Conservation (phyloP, 2,888 invertebrate species). For the Tetheella fluctuosa region DNA sequence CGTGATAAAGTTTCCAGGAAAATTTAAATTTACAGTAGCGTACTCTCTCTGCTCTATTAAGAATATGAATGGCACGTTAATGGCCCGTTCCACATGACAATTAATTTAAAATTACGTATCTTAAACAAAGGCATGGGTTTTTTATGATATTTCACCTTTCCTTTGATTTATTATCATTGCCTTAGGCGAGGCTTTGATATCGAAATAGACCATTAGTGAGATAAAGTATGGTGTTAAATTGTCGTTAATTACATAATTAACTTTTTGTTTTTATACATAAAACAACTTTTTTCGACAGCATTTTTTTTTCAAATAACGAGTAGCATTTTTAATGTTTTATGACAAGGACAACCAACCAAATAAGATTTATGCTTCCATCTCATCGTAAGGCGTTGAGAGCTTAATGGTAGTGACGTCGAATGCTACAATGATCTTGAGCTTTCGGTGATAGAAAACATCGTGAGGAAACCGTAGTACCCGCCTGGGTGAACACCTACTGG, state of each 20-base stretch:
- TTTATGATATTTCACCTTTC: conserved; percentile 6
- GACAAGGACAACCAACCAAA: not conserved
- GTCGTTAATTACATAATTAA: not conserved
- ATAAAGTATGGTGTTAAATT: not conserved
- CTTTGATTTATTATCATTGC: conserved; percentile 8
- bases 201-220: not conserved
- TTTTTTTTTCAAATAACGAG: not conserved
- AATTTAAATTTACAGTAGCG: not conserved
- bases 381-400: not conserved
- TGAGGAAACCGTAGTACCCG: too few species aligned
- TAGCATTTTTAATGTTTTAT: not conserved
- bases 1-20: not conserved
- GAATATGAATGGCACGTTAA: not conserved
- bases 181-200: conserved; percentile 4
- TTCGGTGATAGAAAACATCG: too few species aligned
- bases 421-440: too few species aligned
- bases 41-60: not conserved
- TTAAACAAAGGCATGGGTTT: conserved; percentile 4
- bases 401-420: too few species aligned
- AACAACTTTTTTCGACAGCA: not conserved
- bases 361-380: not conserved
- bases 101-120: not conserved
- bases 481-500: too few species aligned
- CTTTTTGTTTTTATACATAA: not conserved
- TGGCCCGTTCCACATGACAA: not conserved